Evolutionary conservation across 2,888 invertebrate species (phyloP), one percentile per base, ranked within the genome.

Genomic region (Meteorus colon): DNA sequence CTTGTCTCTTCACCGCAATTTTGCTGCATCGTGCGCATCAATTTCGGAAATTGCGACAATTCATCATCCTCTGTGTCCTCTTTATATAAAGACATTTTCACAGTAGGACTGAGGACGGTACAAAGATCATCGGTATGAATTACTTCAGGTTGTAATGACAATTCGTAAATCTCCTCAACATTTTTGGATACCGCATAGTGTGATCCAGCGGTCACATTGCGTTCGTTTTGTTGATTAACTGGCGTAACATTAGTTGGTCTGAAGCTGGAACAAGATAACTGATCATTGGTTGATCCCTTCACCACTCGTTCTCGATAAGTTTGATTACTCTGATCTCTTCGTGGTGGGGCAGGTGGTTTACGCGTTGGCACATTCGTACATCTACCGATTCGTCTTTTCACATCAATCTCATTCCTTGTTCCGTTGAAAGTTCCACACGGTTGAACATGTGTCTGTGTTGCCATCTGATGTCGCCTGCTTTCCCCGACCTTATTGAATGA

Each of bases 401-500:
- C 60, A 31, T 63, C 37, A 51, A 14, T n/a, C 29, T 31, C 65
- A 41, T 65, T 51, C n/a, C 65, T 73, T 31, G 19, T 55, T 31
- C 51, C 69, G 31, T 31, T 55, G 55, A 69, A 31, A 55, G 69
- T 51, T 65, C 62, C 75, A 63, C 62, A 51, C n/a, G 66, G 48
- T 66, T 75, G 34, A 29, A 45, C 34, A 60, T 63, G 19, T 55
- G 70, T 55, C 66, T 75, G 55, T 74, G 77, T 51, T 63, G 75
- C 77, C 70, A 74, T 76, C 55, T 77, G 66, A 75, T 75, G 82
- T 78, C 80, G 83, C 82, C 84, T 83, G 83, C 86, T 85, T 84
- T 87, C 86, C 81, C 83, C 80, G 76, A 84, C 85, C 84, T 87
- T 87, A 84, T 84, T 87, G 83, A 85, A 84, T 31, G 83, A 82